Conservation (phyloP, 1,140 invertebrate species). For the Doryteuthis pealeii region DNA sequence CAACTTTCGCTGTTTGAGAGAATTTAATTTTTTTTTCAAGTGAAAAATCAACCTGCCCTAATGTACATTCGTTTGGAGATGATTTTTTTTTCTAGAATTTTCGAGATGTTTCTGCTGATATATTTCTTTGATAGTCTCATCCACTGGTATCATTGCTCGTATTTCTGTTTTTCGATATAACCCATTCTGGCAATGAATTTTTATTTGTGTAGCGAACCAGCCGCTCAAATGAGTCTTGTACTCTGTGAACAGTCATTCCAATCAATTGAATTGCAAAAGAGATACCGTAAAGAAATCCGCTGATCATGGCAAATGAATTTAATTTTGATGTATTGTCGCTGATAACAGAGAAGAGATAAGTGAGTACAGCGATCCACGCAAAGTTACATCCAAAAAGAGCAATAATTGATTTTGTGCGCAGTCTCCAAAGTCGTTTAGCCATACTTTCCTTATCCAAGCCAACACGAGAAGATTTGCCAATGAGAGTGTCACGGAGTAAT, state of each 20-base stretch:
- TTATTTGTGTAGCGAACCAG: slow-evolving; percentile 9
- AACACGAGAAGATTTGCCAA: slow-evolving; percentile 27
- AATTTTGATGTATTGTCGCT: slow-evolving; percentile 17
- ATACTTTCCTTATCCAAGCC: slow-evolving; percentile 26
- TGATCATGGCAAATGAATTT: slow-evolving; percentile 30
- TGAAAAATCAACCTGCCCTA: too few relatives aligned
- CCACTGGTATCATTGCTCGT: too few relatives aligned
- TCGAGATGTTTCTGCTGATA: not conserved
- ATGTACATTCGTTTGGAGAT: too few relatives aligned
- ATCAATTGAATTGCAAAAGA: slow-evolving; percentile 34
- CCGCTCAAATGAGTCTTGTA: slow-evolving; percentile 21
- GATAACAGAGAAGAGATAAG: slow-evolving; percentile 27
- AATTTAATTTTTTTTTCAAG: too few relatives aligned
- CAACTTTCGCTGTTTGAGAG: too few relatives aligned
- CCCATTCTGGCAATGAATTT: not conserved
- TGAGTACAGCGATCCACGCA: slow-evolving; percentile 28
- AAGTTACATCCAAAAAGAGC: slow-evolving; percentile 26
- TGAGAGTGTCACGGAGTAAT: slow-evolving; percentile 15
- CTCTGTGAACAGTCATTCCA: slow-evolving; percentile 38
- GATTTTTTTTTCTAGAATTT: too few relatives aligned
- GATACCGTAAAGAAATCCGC: slow-evolving; percentile 28
- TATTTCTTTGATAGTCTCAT: not conserved
- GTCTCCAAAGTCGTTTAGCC: slow-evolving; percentile 20
- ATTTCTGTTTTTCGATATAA: not conserved
- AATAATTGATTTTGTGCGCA: slow-evolving; percentile 23